Conservation (phyloP, 92 coral and sea anemone genomes). For the Bergia puertoricense region DNA sequence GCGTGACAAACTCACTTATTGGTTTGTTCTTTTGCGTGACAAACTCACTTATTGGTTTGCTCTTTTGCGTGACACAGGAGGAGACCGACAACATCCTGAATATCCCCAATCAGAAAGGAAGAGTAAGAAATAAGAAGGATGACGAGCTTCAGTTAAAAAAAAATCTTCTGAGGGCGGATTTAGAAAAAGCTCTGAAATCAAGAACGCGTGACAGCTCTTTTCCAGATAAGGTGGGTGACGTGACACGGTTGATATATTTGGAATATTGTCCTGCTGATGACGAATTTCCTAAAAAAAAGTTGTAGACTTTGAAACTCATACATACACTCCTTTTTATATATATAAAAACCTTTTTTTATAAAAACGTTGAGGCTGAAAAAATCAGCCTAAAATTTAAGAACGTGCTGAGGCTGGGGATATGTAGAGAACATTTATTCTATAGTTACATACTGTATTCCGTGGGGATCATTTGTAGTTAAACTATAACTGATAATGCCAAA, state of each 20-base stretch:
- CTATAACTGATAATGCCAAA: too few relatives aligned
- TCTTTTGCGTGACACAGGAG: conserved; percentile 5
- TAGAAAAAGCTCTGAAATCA: conserved; percentile 29
- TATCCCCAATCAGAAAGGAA: neutral
- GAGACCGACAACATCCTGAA: conserved; percentile 17
- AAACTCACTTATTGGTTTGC: neutral
- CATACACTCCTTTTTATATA: too few relatives aligned
- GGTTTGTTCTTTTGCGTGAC: neutral
- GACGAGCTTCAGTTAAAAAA: conserved; percentile 27
- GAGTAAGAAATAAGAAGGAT: conserved; percentile 9
- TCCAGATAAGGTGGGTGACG: neutral
- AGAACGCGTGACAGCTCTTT: neutral
- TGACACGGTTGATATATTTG: neutral
- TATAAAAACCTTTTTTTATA: too few relatives aligned
- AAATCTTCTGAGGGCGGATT: conserved; percentile 21
- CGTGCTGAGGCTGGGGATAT: too few relatives aligned
- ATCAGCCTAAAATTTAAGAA: too few relatives aligned
- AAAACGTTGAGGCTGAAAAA: too few relatives aligned
- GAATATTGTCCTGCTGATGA: neutral
- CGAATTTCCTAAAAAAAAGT: neutral
- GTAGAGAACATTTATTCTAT: too few relatives aligned
- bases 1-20: neutral
- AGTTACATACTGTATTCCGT: too few relatives aligned
- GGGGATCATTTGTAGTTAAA: too few relatives aligned
- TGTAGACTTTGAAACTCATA: too few relatives aligned